These are phyloP conservation scores for Macquaria ambigua DNA, from an alignment of 2,113 vertebrate genomes.

Conservation along the genomic window DNA sequence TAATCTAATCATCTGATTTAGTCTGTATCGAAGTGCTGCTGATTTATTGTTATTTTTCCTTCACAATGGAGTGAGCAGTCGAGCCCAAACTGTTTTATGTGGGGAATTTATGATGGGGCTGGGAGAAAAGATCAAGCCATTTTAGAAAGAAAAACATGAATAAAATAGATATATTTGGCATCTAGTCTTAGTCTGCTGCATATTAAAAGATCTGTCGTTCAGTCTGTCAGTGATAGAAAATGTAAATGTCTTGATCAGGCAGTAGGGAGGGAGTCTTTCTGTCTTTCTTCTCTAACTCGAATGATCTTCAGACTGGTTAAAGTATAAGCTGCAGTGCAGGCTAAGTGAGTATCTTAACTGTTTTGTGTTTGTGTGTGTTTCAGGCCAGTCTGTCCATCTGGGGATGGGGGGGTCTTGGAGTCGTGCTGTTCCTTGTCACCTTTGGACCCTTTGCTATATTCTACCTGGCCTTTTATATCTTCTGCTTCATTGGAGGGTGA, in stretches of 20 bases:
- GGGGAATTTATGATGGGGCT: background rate
- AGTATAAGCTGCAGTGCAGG: background rate
- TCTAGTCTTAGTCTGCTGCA: background rate
- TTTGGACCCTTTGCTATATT: conserved; percentile 99
- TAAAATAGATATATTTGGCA: background rate
- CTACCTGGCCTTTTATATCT: conserved; percentile 98
- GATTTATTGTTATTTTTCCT: conserved; percentile 1
- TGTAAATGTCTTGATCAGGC: background rate
- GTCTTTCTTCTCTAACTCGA: background rate
- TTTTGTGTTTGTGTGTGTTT: conserved; percentile 71
- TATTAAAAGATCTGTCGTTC: background rate
- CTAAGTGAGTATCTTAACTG: background rate
- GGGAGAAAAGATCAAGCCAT: too few relatives aligned
- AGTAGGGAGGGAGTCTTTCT: background rate
- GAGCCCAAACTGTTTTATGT: background rate
- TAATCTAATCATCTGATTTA: background rate
- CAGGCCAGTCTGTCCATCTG: conserved; percentile 97
- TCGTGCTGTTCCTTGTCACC: conserved; percentile 96
- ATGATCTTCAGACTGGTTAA: background rate
- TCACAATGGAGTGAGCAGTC: background rate
- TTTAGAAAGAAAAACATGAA: background rate
- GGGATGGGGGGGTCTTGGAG: conserved; percentile 98
- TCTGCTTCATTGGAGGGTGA: conserved; percentile 99
- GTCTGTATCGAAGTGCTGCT: background rate
- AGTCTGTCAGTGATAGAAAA: background rate